phyloP scores from a whole-genome alignment of 2,888 invertebrate genomes.

The Autographa pulchrina region DNA sequence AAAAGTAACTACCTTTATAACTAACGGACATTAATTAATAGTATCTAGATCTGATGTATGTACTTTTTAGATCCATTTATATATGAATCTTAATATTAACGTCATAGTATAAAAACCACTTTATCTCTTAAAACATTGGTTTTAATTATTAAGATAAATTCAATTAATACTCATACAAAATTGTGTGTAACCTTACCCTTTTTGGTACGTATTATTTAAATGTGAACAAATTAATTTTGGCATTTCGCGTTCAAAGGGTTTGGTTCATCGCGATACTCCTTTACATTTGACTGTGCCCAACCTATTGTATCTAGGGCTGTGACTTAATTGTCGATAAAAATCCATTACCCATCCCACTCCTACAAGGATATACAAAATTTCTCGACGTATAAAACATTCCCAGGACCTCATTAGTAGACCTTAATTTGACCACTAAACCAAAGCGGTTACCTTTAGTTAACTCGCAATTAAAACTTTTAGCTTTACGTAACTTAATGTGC shows the following conservation, averaged over 20 bases:
- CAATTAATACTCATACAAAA: constrained; percentile 46
- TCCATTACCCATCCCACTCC: background rate
- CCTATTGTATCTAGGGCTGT: constrained; percentile 37
- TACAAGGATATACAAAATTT: background rate
- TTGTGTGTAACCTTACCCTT: constrained; percentile 40
- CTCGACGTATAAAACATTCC: constrained; percentile 6
- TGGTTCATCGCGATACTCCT: constrained; percentile 45
- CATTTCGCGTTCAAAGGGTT: constrained; percentile 46
- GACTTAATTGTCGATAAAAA: constrained; percentile 22
- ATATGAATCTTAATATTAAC: background rate
- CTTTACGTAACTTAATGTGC: background rate
- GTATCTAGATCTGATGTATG: no score
- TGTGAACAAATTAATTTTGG: constrained; percentile 58
- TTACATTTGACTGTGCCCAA: constrained; percentile 36
- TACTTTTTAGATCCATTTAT: no score
- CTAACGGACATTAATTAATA: no score
- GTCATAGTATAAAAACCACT: background rate
- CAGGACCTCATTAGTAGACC: constrained; percentile 5
- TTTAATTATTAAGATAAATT: constrained; percentile 47
- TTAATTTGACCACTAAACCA: constrained; percentile 1
- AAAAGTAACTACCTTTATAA: no score
- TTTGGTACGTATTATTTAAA: constrained; percentile 45
- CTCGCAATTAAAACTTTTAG: constrained; percentile 6
- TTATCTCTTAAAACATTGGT: constrained; percentile 17
- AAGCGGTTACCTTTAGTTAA: constrained; percentile 6